Base-by-base conservation (phyloP, 2,113 vertebrate species). In the Indicator indicator region DNA sequence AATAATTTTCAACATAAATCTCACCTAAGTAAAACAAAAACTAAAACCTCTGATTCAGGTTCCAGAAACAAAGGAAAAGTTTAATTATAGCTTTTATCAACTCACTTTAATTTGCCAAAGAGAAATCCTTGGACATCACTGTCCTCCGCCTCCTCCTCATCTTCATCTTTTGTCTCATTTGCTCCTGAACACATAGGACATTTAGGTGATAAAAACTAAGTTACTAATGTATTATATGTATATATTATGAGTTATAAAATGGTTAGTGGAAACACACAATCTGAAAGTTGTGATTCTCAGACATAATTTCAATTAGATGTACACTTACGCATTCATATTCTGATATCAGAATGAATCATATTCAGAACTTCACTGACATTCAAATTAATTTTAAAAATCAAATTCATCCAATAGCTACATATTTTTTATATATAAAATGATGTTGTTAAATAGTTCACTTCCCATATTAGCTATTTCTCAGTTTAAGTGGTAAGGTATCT, bases 51-150 rank as follows among this genome's bases (percentile, higher is more conserved):
- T 44, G 15, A 44, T 44, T 93, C 21, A 38, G 17, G 26, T 68
- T 82, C 5, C 50, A 68, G 63, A 74, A 95, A 62, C 13, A 88
- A 92, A 80, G 2, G 7, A 74, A 36, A 40, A 56, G 8, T 59
- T 83, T 27, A 78, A 42, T 16, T 80, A 16, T 12, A 90, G 78
- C 52, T 92, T 88, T 12, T 60, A 64, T 40, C 36, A 74, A 97
- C 99, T 98, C 97, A 99, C 99, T 98, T 99, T 90, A 99, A 97
- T 74, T 97, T 99, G 58, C 97, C 97, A 97, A 99, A 99, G 76
- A 99, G 91, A 97, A 99, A 99, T 70, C 99, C 99, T 94, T 99
- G 99, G 48, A 99, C 97, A 90, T 99, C 99, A 89, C 97, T 98
- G 69, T 87, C 94, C 1, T 87, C 86, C 2, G 86, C 93, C 0